Base-by-base conservation (phyloP, 2,797 vertebrate genomes). In the Rhinogobio ventralis region DNA sequence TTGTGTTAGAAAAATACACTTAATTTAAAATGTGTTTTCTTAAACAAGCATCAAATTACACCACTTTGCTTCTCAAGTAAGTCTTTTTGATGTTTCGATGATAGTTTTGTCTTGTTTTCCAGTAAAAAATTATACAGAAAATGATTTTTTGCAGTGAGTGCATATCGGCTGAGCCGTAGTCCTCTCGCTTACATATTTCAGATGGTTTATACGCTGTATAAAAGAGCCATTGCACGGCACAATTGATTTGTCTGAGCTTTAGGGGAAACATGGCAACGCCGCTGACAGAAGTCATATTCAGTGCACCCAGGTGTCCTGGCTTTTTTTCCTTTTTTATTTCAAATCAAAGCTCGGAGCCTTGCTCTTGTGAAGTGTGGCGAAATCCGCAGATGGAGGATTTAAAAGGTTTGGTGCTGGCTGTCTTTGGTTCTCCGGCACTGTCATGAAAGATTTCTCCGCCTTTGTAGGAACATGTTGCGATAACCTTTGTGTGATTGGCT, bases 171-270 rank as follows among this genome's bases (percentile, higher is more conserved):
- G 42, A 74, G 72, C 46, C 20, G 25, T 45, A 72, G 62, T 30
- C 68, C 66, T 67, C 72, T 62, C 17, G 7, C 36, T 64, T 85
- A 68, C 39, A 78, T 79, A 83, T 87, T 88, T 69, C 60, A 64
- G 51, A 17, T 74, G 73, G 83, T 84, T 87, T 76, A 49, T 80
- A 80, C 25, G 45, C 64, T 30, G 42, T 14, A 80, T 77, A 62
- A 85, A 73, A 46, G 14, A 69, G 28, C 55, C 53, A 71, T 60
- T 86, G 82, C 89, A 86, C 76, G 68, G 68, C 46, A 39, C 20
- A 36, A 79, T 85, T 90, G 88, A 85, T 91, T 88, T 82, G 71
- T 85, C 64, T 74, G 64, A 64, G 72, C 81, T 67, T 74, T 83
- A 62, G 79, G 86, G 45, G 69, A 81, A 75, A 78, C 39, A 51